Evolutionary conservation across 2,888 invertebrate genomes (phyloP), one percentile per base, ranked within the genome.

Genomic region (Cephalotes varians): DNA sequence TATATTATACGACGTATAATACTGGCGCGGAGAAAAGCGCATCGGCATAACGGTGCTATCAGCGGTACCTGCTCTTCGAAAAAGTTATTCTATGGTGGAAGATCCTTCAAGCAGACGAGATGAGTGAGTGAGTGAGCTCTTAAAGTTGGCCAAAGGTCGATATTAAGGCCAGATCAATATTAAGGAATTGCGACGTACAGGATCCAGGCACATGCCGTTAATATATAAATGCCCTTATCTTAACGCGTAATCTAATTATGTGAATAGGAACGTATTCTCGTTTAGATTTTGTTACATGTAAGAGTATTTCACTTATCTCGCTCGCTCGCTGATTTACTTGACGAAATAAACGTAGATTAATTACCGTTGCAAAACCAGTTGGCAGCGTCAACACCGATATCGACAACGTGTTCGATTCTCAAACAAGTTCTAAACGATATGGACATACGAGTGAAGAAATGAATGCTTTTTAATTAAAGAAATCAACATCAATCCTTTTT

Each of bases 21-120:
- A 62, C 15, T 85, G 87, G 87, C 84, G 87, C 83, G 88, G 87
- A 90, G 92, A 90, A 91, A 92, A 92, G 90, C 88, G 85, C 86
- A 69, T 77, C 85, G 88, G 86, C 72, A 86, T 92, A 93, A 93
- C 92, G 92, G 92, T 92, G 71, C 89, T 86, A 88, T 87, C 90
- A 91, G 90, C 91, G 90, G 92, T 92, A 92, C 90, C 90, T 87
- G 89, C 85, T 85, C 89, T 87, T 88, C 87, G 88, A 90, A 91
- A 91, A 91, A 90, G 85, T 86, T 87, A 88, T 87, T 86, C 80
- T 81, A 49, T 72, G 49, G 81, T n/a, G 58, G 47, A 40, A 62
- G 60, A 40, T 28, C 37, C 25, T 40, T 25, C 25, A 44, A 37
- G 56, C 71, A 58, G 37, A 62, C 25, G 58, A 72, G 79, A 37